phyloP scores from a whole-genome alignment of 2,113 vertebrate species.

The Murina feae region DNA sequence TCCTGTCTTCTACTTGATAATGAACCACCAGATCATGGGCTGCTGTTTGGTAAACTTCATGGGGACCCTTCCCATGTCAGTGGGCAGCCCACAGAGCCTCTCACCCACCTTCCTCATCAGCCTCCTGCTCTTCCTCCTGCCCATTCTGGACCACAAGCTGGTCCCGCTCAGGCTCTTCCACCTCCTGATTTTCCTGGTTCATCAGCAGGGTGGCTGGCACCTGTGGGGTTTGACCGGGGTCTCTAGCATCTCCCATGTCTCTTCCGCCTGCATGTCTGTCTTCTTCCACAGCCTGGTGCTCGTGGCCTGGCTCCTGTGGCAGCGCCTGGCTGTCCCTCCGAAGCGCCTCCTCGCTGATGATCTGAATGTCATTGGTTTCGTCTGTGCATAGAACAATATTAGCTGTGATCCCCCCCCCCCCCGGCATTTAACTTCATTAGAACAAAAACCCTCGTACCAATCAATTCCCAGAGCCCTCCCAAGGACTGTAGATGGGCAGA shows the following conservation, averaged over 20 bases:
- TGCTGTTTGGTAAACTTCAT: neutral
- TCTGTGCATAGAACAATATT: slow-evolving; percentile 59
- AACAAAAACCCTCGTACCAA: neutral
- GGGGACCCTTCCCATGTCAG: rapidly evolving
- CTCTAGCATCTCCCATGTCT: rapidly evolving
- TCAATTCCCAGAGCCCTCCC: neutral
- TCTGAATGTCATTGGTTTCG: slow-evolving; percentile 10
- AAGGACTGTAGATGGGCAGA: neutral
- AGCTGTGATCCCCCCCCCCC: neutral
- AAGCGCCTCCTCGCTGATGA: slow-evolving; percentile 11
- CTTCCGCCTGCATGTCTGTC: neutral
- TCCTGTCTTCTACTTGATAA: neutral
- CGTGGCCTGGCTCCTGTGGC: neutral
- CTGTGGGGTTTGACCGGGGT: neutral
- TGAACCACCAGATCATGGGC: rapidly evolving
- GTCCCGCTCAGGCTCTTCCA: slow-evolving; percentile 76
- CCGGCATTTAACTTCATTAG: neutral
- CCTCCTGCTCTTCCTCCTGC: slow-evolving; percentile 51
- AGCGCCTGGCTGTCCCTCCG: slow-evolving; percentile 11
- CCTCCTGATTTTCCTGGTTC: slow-evolving; percentile 54
- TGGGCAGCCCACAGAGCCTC: rapidly evolving
- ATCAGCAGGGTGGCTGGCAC: neutral
- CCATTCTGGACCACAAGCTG: slow-evolving; percentile 67
- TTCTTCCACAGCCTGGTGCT: neutral
- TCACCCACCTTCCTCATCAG: slow-evolving; percentile 67